Evolutionary conservation across 2,888 invertebrate genomes (phyloP).

Genomic region (Pollenia labialis): DNA sequence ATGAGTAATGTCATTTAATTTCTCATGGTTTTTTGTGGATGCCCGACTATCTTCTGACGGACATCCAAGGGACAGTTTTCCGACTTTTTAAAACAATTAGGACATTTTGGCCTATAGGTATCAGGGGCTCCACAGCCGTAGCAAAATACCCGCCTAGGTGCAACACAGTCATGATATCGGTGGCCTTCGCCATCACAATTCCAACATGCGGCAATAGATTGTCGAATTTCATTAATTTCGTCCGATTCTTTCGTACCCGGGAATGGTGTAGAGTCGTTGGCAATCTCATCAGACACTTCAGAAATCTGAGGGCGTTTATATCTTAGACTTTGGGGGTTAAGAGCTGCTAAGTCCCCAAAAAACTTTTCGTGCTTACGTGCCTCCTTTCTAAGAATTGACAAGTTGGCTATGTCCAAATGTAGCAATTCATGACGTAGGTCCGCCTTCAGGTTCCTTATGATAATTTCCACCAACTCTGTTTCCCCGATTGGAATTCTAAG

Average conservation of each 20-base stretch:
- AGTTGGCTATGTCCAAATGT: slow-evolving; percentile 5
- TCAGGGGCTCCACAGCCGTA: too few species aligned
- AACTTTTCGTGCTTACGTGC: slow-evolving; percentile 42
- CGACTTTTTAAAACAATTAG: too few species aligned
- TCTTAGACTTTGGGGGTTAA: neutral
- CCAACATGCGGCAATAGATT: neutral
- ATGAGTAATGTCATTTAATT: too few species aligned
- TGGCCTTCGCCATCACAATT: neutral
- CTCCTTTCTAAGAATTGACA: neutral
- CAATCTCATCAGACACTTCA: slow-evolving; percentile 18
- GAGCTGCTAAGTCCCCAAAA: neutral
- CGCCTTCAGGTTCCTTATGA: slow-evolving; percentile 21
- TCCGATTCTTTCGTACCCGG: too few species aligned
- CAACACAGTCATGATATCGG: neutral
- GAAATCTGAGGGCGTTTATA: neutral
- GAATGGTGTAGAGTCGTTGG: too few species aligned
- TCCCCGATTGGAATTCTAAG: neutral
- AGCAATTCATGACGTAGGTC: slow-evolving; percentile 31
- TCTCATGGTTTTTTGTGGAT: too few species aligned
- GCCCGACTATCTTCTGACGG: too few species aligned
- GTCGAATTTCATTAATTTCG: slow-evolving; percentile 36
- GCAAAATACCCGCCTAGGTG: neutral
- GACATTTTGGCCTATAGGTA: too few species aligned
- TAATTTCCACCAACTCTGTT: slow-evolving; percentile 1
- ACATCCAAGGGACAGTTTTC: too few species aligned